Evolutionary conservation across 1,140 invertebrate genomes (phyloP), one percentile per base, ranked within the genome.

Genomic region (Heliconius melpomene): DNA sequence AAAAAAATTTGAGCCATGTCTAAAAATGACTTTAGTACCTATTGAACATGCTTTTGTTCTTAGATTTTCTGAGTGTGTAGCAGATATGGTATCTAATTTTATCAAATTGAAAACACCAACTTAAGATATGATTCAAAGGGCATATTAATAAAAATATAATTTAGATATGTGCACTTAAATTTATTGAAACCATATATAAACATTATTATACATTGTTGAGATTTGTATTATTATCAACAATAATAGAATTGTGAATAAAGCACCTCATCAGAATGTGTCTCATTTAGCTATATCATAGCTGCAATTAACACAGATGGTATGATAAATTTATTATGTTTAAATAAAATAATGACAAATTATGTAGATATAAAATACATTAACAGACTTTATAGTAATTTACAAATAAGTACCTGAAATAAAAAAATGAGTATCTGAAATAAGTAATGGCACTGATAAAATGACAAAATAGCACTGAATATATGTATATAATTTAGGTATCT

Each of bases 1-100:
- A 75, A 84, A 84, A 81, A 74, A 60, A 57, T 89, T 84, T 73
- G 60, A 90, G 76, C 91, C 93, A 54, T 50, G 83, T 13, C 75
- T 93, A 20, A 57, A 86, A 74, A 85, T 93, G 81, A 84, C 79
- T 16, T 66, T 76, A 54, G 86, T 85, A 87, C 91, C 8, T 76
- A 82, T 88, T 74, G 85, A 85, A 75, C 93, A 94, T 84, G 85
- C 88, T 74, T 94, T 93, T 89, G 90, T 94, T 29, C 82, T 94
- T 32, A 91, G 90, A 87, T 92, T 90, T 38, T 92, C 92, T 75
- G 81, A 89, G 76, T n/a, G 32, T 70, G 84, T 93, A 73, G 91
- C 92, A n/a, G 78, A 82, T 74, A 88, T 91, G 82, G 90, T 90
- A 23, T 78, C 85, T 36, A 83, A 88, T 26, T 88, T 84, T 85